phyloP scores from a whole-genome alignment of 1,140 invertebrate species.

The Leptestheria dahalacensis region DNA sequence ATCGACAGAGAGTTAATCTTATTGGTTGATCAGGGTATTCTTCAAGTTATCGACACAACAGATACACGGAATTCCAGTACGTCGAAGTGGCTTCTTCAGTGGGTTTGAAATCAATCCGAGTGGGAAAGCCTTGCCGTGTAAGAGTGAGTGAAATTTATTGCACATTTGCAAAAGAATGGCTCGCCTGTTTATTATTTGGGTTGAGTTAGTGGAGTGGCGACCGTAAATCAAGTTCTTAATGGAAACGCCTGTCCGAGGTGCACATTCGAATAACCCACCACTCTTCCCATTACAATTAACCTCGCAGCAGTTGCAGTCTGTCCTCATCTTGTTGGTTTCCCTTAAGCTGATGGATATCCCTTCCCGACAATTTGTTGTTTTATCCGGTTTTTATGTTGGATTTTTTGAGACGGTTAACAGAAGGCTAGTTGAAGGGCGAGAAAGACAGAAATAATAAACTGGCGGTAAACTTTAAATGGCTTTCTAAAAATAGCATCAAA shows the following conservation, averaged over 20 bases:
- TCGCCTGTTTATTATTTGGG: neutral
- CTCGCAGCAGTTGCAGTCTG: neutral
- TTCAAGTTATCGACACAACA: too few relatives aligned
- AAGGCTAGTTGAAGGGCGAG: too few relatives aligned
- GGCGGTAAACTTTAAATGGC: too few relatives aligned
- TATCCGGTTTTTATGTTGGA: neutral
- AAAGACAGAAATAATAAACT: too few relatives aligned
- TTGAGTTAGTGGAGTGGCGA: neutral
- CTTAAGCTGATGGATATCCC: neutral
- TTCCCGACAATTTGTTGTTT: neutral
- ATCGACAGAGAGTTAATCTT: too few relatives aligned
- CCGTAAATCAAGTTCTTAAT: neutral
- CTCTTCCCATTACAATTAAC: neutral
- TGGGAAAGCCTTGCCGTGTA: neutral
- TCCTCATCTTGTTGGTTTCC: neutral
- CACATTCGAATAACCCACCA: neutral
- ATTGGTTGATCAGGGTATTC: too few relatives aligned
- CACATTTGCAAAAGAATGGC: neutral
- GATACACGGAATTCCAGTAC: too few relatives aligned
- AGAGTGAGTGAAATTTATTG: neutral
- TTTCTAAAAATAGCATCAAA: too few relatives aligned
- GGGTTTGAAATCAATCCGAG: too few relatives aligned
- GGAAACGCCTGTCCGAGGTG: neutral
- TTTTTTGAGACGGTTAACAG: too few relatives aligned
- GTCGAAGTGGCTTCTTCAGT: too few relatives aligned